phyloP scores from a whole-genome alignment of 2,888 invertebrate genomes.

The Rotaria macrura region DNA sequence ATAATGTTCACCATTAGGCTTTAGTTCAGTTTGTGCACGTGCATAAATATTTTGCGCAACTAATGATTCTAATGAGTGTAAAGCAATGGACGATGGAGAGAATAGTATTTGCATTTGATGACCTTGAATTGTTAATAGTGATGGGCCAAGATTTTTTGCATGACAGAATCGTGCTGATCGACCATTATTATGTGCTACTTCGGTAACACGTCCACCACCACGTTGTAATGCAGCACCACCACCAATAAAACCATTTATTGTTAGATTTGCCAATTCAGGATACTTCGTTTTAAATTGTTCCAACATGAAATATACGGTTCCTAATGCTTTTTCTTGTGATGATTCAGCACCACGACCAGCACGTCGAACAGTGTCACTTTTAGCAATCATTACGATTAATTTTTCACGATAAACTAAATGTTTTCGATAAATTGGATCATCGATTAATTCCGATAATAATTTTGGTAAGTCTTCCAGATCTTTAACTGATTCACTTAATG shows the following conservation, averaged over 20 bases:
- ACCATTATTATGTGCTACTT: constrained; percentile 8
- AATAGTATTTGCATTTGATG: background rate
- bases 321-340: constrained; percentile 9
- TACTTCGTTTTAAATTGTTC: background rate
- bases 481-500: background rate
- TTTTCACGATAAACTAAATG: constrained; percentile 7
- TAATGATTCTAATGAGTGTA: constrained; percentile 4
- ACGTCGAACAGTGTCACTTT: background rate
- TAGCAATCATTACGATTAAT: background rate
- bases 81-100: background rate
- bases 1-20: background rate
- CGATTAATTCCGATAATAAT: background rate
- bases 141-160: background rate
- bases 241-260: background rate
- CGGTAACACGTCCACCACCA: background rate
- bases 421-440: constrained; percentile 6
- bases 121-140: constrained; percentile 17
- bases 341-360: constrained; percentile 7
- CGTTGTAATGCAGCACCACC: background rate
- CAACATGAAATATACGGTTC: background rate
- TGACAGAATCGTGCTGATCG: background rate
- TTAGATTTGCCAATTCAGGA: background rate
- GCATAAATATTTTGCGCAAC: constrained; percentile 8
- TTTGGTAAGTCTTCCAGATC: background rate
- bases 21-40: constrained; percentile 8